These are phyloP conservation scores for Rhadina sibilatrix DNA, from an alignment of 2,113 vertebrate species.

Conservation along the genomic window DNA sequence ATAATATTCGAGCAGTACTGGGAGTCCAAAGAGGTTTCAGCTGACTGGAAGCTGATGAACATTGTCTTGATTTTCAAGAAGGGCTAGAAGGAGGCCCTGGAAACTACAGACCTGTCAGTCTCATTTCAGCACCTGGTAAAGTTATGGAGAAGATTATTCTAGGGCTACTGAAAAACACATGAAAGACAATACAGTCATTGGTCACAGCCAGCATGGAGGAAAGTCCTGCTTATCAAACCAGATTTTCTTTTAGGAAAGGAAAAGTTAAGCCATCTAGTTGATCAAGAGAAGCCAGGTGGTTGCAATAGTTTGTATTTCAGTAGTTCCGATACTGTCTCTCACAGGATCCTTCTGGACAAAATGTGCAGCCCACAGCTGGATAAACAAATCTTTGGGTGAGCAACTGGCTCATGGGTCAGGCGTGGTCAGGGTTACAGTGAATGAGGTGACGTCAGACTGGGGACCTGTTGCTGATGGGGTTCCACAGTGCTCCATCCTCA, in stretches of 20 bases:
- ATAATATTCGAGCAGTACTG: background rate
- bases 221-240: background rate
- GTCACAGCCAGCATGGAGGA: background rate
- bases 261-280: background rate
- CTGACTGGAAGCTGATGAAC: background rate
- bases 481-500: background rate
- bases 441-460: background rate
- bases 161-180: background rate
- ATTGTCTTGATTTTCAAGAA: background rate
- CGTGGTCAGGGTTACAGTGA: background rate
- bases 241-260: background rate
- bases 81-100: background rate
- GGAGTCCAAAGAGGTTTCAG: background rate
- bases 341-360: background rate
- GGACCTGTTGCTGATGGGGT: background rate
- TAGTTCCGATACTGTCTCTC: background rate
- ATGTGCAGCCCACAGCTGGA: no score
- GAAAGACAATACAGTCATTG: background rate
- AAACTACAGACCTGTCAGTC: background rate
- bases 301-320: background rate
- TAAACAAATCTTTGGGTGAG: background rate
- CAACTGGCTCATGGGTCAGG: accelerated
- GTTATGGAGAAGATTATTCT: background rate
- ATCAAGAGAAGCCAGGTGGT: background rate
- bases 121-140: background rate